Evolutionary conservation across 2,113 vertebrate genomes (phyloP).

Genomic region (Trogon melanurus): DNA sequence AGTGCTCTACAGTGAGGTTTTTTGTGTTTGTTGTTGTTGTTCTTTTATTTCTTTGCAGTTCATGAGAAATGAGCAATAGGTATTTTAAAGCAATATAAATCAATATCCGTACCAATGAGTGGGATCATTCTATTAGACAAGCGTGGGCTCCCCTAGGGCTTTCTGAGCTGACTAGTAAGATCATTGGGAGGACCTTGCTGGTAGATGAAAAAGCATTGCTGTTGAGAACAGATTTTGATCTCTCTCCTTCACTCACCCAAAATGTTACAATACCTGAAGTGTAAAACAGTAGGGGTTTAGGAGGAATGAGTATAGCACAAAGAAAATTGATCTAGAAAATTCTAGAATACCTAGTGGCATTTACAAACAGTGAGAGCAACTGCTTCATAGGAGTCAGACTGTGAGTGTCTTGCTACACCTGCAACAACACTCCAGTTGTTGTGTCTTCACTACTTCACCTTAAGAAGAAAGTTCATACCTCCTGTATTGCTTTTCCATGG

Average conservation of each 20-base stretch:
- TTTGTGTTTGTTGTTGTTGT: too few relatives aligned
- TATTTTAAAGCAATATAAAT: not conserved
- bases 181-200: not conserved
- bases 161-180: not conserved
- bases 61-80: not conserved
- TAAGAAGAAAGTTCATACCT: not conserved
- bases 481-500: not conserved
- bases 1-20: not conserved
- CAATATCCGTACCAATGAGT: not conserved
- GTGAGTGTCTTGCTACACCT: rapidly evolving
- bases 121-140: not conserved
- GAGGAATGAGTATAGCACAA: not conserved
- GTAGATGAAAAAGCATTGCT: not conserved
- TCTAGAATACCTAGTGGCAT: not conserved
- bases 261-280: not conserved
- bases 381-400: not conserved
- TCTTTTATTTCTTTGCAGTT: not conserved
- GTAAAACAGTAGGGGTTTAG: not conserved
- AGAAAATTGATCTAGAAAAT: not conserved
- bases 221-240: not conserved
- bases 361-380: not conserved
- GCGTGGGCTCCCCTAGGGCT: not conserved
- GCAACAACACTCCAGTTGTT: not conserved
- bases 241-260: not conserved
- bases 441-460: not conserved